These are phyloP conservation scores for Rhabdomys dilectus DNA, from an alignment of 2,113 vertebrate genomes.

Conservation along the genomic window DNA sequence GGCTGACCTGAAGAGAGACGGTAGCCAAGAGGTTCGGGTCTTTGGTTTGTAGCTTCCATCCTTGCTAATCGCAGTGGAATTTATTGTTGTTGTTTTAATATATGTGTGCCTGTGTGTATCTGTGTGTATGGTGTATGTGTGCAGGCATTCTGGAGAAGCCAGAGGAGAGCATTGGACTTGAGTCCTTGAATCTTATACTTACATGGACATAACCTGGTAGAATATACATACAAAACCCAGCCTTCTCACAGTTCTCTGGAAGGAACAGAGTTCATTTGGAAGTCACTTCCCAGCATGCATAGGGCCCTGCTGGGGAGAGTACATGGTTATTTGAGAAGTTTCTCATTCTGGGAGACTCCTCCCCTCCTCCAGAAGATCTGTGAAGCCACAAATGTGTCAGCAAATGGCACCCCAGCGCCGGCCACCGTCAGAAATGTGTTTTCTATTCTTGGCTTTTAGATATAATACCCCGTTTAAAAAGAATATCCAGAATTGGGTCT, in stretches of 20 bases:
- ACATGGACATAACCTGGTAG: neutral
- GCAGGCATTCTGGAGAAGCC: too few species aligned
- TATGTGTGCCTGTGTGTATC: neutral
- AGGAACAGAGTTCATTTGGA: neutral
- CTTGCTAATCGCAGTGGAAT: neutral
- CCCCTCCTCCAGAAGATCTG: neutral
- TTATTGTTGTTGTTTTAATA: neutral
- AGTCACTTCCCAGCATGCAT: neutral
- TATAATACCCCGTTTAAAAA: conserved; percentile 89
- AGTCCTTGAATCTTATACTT: conserved; percentile 32
- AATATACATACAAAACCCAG: neutral
- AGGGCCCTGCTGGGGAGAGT: neutral
- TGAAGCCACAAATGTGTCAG: neutral
- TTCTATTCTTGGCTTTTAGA: conserved; percentile 73
- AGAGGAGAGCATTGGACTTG: neutral
- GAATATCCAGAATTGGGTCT: conserved; percentile 89
- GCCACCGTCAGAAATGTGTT: neutral
- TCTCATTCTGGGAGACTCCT: neutral
- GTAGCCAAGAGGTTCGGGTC: neutral
- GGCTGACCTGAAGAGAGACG: neutral
- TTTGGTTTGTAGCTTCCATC: neutral
- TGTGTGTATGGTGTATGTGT: neutral
- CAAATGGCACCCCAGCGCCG: neutral
- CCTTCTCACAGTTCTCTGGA: neutral
- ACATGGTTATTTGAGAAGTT: neutral